phyloP scores from a whole-genome alignment of 2,797 vertebrate species.

The Malurus leucopterus region DNA sequence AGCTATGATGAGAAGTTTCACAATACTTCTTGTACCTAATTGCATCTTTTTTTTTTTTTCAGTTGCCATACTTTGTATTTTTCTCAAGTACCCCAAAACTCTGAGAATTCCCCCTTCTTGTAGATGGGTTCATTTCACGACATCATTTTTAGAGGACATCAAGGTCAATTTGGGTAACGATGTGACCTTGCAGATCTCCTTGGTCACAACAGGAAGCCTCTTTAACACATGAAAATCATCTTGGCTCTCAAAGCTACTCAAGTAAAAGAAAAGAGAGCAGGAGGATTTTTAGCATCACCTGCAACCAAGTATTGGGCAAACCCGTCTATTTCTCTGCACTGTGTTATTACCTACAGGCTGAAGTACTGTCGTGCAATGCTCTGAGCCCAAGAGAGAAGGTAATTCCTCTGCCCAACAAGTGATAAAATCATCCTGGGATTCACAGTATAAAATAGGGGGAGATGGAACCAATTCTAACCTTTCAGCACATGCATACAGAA shows the following conservation, averaged over 20 bases:
- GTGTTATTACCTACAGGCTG: neutral
- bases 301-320: neutral
- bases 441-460: neutral
- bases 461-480: neutral
- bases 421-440: neutral
- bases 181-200: neutral
- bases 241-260: neutral
- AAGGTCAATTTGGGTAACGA: neutral
- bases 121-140: neutral
- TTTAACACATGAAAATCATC: neutral
- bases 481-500: neutral
- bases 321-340: neutral
- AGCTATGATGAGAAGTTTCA: conserved; percentile 46
- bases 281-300: neutral
- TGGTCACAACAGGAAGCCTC: neutral
- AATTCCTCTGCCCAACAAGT: neutral
- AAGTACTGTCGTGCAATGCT: neutral
- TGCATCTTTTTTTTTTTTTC: neutral
- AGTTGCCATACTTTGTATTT: neutral
- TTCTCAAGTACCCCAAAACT: neutral
- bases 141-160: neutral
- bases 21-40: neutral
- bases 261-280: neutral
- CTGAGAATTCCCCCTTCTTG: neutral
- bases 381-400: neutral